Base-by-base conservation (phyloP, 2,888 invertebrate genomes). In the Axea sp. region DNA sequence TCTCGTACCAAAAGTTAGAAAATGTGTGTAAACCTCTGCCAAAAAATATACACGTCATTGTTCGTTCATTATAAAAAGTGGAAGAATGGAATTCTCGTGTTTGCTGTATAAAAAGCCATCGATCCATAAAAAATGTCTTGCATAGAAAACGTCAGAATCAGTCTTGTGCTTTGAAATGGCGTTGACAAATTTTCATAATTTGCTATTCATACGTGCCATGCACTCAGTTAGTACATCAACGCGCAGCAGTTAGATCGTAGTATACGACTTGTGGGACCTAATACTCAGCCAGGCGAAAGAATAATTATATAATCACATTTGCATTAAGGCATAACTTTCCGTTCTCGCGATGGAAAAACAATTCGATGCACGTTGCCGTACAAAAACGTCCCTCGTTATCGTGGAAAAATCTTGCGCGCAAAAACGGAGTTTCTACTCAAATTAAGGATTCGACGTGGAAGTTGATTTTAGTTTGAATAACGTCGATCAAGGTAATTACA, bases 221-320 rank as follows among this genome's bases (percentile, higher is more conserved):
- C 59, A 65, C 31, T 31, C 47, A 45, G 19, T 72, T 59, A 60
- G 59, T 65, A 57, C 51, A 24, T 33, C 28, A 65, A 47, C 35
- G 59, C 59, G 51, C 35, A 53, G 60, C 51, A 55, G 55, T 60
- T 73, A 60, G 47, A 55, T 55, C 31, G 47, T 33, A 37, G 59
- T 53, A 60, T 26, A 31, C 59, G 43, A 65, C 39, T 51, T 45
- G 33, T 47, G 47, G 11, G 45, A 49, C 24, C 39, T 47, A 67
- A 60, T 43, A 59, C 35, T 53, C 35, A 31, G 12, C 31, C 37
- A 33, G 45, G 30, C 39, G 26, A 67, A 60, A 60, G 55, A 24
- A 73, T 37, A 60, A 55, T 55, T 41, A 45, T 41, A 47, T 39
- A 37, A 60, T 67, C 65, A 67, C 73, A 73, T 67, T 60, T 57